These are phyloP conservation scores for Brachyrhaphis roseni DNA, from an alignment of 2,797 vertebrate species.

Conservation along the genomic window DNA sequence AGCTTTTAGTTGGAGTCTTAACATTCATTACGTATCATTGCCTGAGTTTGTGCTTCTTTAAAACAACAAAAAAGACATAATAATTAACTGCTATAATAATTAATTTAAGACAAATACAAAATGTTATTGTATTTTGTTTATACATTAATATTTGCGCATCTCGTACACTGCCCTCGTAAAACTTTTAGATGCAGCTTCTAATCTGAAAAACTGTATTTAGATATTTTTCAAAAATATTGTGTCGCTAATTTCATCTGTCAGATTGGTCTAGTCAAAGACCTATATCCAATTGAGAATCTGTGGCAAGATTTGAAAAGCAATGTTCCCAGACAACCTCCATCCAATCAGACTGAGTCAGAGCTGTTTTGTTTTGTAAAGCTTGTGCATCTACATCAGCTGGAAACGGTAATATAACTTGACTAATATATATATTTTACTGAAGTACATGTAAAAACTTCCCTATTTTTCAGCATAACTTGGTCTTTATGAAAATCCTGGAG, in stretches of 20 bases:
- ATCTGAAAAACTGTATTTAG: not conserved
- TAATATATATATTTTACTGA: not conserved
- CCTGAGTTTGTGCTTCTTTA: not conserved
- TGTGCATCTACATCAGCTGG: not conserved
- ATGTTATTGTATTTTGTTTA: not conserved
- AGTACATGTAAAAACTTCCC: not conserved
- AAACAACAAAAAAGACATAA: not conserved
- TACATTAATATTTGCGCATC: not conserved
- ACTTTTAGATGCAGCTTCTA: not conserved
- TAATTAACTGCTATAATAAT: not conserved
- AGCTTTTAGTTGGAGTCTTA: not conserved
- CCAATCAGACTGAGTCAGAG: not conserved
- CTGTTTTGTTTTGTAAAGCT: not conserved
- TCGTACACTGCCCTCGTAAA: not conserved
- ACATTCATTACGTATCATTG: not conserved
- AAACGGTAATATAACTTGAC: not conserved
- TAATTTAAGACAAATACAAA: not conserved
- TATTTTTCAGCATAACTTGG: not conserved
- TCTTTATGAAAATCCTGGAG: not conserved
- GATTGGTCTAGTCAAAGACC: not conserved
- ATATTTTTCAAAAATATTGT: not conserved
- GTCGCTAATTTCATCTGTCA: not conserved
- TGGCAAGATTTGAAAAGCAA: not conserved
- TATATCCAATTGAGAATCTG: not conserved
- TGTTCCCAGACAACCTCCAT: not conserved